Conservation (phyloP, 1,140 invertebrate genomes). For the Papilio glaucus region DNA sequence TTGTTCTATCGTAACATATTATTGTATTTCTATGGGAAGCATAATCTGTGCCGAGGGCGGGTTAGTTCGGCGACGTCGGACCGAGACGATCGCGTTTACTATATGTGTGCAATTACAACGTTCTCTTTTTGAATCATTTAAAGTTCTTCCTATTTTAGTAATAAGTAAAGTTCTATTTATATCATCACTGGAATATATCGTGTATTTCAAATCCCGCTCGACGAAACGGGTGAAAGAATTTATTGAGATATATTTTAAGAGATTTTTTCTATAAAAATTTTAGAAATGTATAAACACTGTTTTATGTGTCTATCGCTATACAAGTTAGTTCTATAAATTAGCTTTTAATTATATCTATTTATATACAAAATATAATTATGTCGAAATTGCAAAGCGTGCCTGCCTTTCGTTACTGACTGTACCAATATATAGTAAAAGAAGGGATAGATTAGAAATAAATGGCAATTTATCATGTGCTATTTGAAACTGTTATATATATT, state of each 20-base stretch:
- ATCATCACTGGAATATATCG: constrained; percentile 69
- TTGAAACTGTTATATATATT: constrained; percentile 50
- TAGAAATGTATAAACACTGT: constrained; percentile 74
- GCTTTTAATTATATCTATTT: constrained; percentile 53
- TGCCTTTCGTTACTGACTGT: constrained; percentile 65
- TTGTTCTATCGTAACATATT: constrained; percentile 44
- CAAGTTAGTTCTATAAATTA: constrained; percentile 64
- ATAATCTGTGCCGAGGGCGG: constrained; percentile 46
- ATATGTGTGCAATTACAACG: constrained; percentile 79
- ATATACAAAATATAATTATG: constrained; percentile 50
- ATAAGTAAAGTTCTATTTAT: constrained; percentile 77
- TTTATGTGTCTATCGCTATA: constrained; percentile 78
- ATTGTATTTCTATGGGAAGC: constrained; percentile 46
- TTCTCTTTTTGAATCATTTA: constrained; percentile 74
- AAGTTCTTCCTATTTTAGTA: constrained; percentile 80
- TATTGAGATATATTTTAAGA: constrained; percentile 83
- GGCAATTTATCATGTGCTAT: constrained; percentile 48
- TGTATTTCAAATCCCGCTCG: constrained; percentile 52
- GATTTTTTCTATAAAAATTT: constrained; percentile 79
- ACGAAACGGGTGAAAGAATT: constrained; percentile 67
- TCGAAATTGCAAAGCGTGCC: constrained; percentile 64
- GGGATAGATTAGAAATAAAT: constrained; percentile 43
- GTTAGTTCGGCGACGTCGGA: constrained; percentile 42
- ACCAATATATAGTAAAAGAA: constrained; percentile 63
- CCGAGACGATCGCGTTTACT: constrained; percentile 54